These are phyloP conservation scores for Actenoides hombroni DNA, from an alignment of 2,113 vertebrate genomes.

Conservation along the genomic window DNA sequence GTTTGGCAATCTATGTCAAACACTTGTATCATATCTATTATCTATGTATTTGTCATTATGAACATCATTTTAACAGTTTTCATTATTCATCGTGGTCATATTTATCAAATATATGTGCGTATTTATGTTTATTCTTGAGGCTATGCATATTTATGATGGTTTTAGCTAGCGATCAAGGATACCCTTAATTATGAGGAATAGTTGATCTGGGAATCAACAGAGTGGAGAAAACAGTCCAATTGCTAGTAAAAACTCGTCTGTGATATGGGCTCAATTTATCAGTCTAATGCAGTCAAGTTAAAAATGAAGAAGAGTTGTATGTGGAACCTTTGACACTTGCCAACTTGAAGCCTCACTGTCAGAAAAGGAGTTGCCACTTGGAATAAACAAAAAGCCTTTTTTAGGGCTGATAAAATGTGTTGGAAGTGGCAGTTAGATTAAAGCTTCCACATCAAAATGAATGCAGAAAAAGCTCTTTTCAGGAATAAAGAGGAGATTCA, in stretches of 20 bases:
- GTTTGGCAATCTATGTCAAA: neutral
- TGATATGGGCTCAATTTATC: neutral
- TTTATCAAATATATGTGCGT: neutral
- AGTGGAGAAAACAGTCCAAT: neutral
- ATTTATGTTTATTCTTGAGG: neutral
- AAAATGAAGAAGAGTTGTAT: neutral
- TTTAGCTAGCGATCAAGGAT: neutral
- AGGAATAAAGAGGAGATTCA: slow-evolving; percentile 48
- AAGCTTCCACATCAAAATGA: slow-evolving; percentile 60
- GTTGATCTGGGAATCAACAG: neutral
- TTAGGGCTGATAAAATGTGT: slow-evolving; percentile 19
- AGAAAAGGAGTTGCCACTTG: slow-evolving; percentile 1
- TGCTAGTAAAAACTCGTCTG: neutral
- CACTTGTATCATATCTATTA: neutral
- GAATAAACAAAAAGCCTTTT: slow-evolving; percentile 56
- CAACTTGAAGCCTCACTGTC: neutral
- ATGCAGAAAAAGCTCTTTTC: slow-evolving; percentile 49
- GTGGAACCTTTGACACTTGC: slow-evolving; percentile 7
- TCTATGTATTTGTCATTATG: neutral
- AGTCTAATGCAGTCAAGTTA: neutral
- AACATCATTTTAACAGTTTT: neutral
- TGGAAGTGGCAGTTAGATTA: slow-evolving; percentile 64
- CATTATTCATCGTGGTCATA: neutral
- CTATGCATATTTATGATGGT: neutral
- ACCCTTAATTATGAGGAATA: neutral